Evolutionary conservation across 2,113 vertebrate genomes (phyloP), one percentile per base, ranked within the genome.

Genomic region (Microcebus tavaratra): DNA sequence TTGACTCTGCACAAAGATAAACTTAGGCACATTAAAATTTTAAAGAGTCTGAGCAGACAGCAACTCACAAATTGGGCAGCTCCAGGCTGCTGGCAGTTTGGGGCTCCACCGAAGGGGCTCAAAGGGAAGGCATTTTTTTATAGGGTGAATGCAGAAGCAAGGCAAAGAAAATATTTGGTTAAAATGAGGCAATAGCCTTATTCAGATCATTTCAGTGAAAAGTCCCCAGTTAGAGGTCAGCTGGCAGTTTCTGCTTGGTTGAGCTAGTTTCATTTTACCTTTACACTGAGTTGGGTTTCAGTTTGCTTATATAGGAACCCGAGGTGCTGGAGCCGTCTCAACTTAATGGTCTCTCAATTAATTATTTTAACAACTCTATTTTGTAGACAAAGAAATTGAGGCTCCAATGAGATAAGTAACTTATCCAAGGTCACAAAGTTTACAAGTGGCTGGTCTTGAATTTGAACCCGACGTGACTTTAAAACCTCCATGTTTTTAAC

Each of bases 371-470:
- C 65, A 84, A 55, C 29, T 88, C 39, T 72, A 55, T 55, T 94
- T 84, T 95, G 53, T 72, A 91, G 84, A 57, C 13, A 88, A 88
- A n/a, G 48, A 94, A 61, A 84, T 67, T 88, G 27, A 87, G 81
- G 23, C 42, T 90, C 31, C 55, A 85, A 80, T 73, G 83, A 95
- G 45, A 34, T 14, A 91, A 87, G 61, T 93, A 79, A 84, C 31
- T 84, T 76, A 78, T 80, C 29, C 53, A 92, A 90, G 29, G 11
- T 78, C 61, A 82, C 4, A n/a, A 48, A 70, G 23, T 88, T 92
- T 81, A 67, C 13, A 90, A 39, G 72, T 61, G 20, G 57, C 17
- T 76, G 23, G 57, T 83, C 67, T 95, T 42, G 18, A 97, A 78
- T 79, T 94, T 92, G 85, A 96, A 45, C 17, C 50, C 39, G 29